Conservation (phyloP, 2,888 invertebrate species). For the Hydriomena furcata region DNA sequence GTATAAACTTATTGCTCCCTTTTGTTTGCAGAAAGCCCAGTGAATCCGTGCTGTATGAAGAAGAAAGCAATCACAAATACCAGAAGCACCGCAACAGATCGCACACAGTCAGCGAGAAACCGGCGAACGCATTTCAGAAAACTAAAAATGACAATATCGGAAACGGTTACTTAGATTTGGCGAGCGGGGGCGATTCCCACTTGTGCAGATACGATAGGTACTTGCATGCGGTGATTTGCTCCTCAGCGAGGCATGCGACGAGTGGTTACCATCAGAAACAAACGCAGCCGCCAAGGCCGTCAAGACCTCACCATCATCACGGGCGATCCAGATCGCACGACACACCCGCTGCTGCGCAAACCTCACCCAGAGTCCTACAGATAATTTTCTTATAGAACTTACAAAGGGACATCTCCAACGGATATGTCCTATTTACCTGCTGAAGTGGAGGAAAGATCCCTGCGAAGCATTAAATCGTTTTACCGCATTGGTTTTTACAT, state of each 20-base stretch:
- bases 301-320: constrained; percentile 46
- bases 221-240: constrained; percentile 85
- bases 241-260: constrained; percentile 75
- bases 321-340: constrained; percentile 73
- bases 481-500: background rate
- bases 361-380: constrained; percentile 71
- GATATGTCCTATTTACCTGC: constrained; percentile 52
- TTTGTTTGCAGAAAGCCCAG: constrained; percentile 81
- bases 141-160: constrained; percentile 62
- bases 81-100: constrained; percentile 77
- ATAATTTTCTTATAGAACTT: constrained; percentile 79
- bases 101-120: constrained; percentile 79
- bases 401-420: constrained; percentile 50
- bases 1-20: background rate
- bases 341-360: constrained; percentile 47
- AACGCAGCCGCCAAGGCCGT: constrained; percentile 48
- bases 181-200: constrained; percentile 83
- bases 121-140: constrained; percentile 68
- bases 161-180: constrained; percentile 85
- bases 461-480: no score
- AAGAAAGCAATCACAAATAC: constrained; percentile 59
- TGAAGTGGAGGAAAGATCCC: constrained; percentile 2
- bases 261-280: constrained; percentile 76
- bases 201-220: constrained; percentile 84
- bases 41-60: constrained; percentile 66